Evolutionary conservation across 2,797 vertebrate species (phyloP).

Genomic region (Eidolon dupreanum): DNA sequence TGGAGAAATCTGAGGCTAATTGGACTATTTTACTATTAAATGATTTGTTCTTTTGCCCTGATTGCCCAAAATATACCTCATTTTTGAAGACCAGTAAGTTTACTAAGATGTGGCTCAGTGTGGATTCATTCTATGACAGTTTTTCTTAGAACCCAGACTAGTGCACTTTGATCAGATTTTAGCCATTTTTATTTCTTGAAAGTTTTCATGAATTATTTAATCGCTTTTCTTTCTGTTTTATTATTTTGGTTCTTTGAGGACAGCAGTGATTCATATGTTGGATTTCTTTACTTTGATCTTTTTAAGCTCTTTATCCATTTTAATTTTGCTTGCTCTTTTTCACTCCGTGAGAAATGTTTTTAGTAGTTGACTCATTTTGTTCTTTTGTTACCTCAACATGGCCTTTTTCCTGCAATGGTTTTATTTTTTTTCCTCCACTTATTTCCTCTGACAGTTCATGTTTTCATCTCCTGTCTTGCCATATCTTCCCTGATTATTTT

Average conservation of each 20-base stretch:
- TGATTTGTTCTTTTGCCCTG: constrained; percentile 4
- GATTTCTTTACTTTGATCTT: constrained; percentile 15
- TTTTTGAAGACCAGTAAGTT: not conserved
- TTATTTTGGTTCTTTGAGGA: not conserved
- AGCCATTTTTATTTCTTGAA: not conserved
- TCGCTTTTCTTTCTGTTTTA: constrained; percentile 8
- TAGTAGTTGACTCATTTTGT: not conserved
- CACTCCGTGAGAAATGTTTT: not conserved
- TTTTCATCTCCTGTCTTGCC: not conserved
- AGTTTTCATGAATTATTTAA: not conserved
- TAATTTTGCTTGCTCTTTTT: not conserved
- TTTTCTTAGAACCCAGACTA: not conserved
- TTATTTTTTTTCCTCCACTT: not conserved
- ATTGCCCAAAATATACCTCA: not conserved
- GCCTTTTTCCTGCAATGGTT: not conserved
- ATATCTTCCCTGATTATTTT: not conserved
- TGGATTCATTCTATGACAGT: not conserved
- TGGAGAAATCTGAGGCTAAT: not conserved
- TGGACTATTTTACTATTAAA: not conserved
- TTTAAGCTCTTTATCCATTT: not conserved
- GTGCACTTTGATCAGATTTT: not conserved
- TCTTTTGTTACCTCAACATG: not conserved
- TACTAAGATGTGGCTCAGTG: not conserved
- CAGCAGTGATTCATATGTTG: not conserved
- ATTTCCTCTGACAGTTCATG: not conserved